Evolutionary conservation across 1,140 invertebrate species (phyloP), one percentile per base, ranked within the genome.

Genomic region (Drosophila oshimai): DNA sequence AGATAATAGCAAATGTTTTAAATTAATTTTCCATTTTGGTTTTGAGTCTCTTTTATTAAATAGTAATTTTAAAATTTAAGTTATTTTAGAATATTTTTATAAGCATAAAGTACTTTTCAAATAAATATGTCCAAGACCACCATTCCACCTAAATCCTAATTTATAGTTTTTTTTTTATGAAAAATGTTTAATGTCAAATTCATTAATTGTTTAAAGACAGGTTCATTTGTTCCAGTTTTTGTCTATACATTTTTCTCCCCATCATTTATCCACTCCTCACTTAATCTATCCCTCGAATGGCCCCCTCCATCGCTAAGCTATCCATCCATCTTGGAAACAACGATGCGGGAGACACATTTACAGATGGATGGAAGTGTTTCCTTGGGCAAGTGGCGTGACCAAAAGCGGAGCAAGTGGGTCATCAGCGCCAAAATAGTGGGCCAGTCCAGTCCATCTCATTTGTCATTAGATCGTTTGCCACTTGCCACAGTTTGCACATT

Each of bases 401-500:
- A 67, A 67, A 67, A 18, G 44, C 34, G 58, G 62, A 67, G 42
- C 60, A 67, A 67, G 62, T 65, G 62, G 60, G 61, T 65, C 61
- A 65, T 65, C 61, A 65, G 33, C 58, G 42, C 62, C 62, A 50
- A 67, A 67, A 67, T 65, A 67, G 62, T 39, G 36, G 61, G 33
- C 61, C 62, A 47, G 57, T 49, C 61, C 62, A 47, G 57, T 49
- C 60, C 55, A 64, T 64, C 60, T 65, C 62, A 65, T 67, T 67
- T 67, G 60, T 67, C 62, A 67, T 31, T 39, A 65, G 33, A 50
- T 65, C 44, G 45, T 33, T 67, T 67, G 60, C 42, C 62, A 67
- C 62, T 64, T 64, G 60, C 61, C 61, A 65, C 62, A 67, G 62
- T 41, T 67, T 65, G 62, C 60, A 67, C 62, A 67, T 67, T 67